phyloP scores from a whole-genome alignment of 2,888 invertebrate species.

The Colletes collaris region DNA sequence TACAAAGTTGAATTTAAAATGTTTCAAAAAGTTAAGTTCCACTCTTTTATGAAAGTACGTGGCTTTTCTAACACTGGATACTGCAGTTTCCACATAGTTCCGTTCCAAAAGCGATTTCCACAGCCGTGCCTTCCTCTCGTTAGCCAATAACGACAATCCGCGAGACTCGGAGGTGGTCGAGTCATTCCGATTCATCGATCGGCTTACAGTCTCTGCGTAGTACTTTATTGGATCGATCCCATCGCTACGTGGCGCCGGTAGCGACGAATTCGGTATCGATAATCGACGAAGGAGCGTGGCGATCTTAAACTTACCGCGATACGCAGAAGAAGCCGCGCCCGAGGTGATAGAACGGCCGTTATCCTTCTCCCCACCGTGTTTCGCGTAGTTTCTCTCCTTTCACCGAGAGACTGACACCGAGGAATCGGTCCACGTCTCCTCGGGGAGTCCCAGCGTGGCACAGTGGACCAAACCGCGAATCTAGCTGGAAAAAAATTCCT shows the following conservation, averaged over 20 bases:
- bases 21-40: too few species aligned
- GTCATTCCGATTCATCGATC: too few species aligned
- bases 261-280: background rate
- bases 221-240: background rate
- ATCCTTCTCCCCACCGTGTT: constrained; percentile 63
- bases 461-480: background rate
- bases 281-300: constrained; percentile 14
- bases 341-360: constrained; percentile 44
- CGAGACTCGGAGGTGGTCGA: too few species aligned
- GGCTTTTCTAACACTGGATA: too few species aligned
- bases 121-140: too few species aligned
- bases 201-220: too few species aligned
- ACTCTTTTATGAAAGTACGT: too few species aligned
- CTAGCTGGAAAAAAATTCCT: background rate
- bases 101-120: too few species aligned
- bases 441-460: background rate
- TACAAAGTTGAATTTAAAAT: too few species aligned
- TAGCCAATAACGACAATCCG: too few species aligned
- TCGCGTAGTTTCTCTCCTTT: constrained; percentile 68
- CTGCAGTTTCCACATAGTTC: too few species aligned
- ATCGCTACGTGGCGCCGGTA: background rate
- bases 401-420: constrained; percentile 57
- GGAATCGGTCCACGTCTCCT: constrained; percentile 29
- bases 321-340: constrained; percentile 36
- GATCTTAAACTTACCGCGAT: constrained; percentile 49